phyloP scores from a whole-genome alignment of 53 echinoderm and acorn worm genomes.

The Paracentrotus lividus region DNA sequence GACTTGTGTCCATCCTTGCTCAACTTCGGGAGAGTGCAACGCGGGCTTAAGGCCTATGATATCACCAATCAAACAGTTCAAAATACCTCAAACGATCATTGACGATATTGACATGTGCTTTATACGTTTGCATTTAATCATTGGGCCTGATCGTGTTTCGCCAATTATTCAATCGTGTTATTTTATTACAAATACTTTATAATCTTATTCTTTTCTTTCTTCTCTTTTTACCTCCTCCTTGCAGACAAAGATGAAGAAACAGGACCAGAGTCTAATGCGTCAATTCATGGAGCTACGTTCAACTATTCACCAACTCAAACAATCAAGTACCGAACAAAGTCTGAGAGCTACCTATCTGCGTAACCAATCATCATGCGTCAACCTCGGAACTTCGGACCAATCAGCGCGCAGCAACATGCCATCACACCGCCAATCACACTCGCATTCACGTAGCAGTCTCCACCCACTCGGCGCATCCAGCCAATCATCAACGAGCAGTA shows the following conservation, averaged over 20 bases:
- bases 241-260: slow-evolving; percentile 89
- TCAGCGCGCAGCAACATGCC: slow-evolving; percentile 39
- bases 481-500: slow-evolving; percentile 29
- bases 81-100: too few species aligned
- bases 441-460: not conserved
- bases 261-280: slow-evolving; percentile 93
- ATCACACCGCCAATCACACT: slow-evolving; percentile 5
- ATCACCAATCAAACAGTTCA: too few species aligned
- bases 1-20: too few species aligned
- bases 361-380: slow-evolving; percentile 60
- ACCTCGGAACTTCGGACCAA: slow-evolving; percentile 39
- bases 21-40: too few species aligned
- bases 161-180: too few species aligned
- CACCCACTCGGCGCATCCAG: slow-evolving; percentile 33
- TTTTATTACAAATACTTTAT: not conserved
- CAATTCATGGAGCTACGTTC: slow-evolving; percentile 96
- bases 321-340: slow-evolving; percentile 22
- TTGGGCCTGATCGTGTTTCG: too few species aligned
- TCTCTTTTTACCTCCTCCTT: not conserved
- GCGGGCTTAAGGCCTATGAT: too few species aligned
- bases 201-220: not conserved
- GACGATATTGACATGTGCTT: too few species aligned
- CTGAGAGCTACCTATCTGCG: slow-evolving; percentile 50
- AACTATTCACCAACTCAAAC: slow-evolving; percentile 86
- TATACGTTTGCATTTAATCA: too few species aligned